Evolutionary conservation across 2,888 invertebrate genomes (phyloP).

Genomic region (Pseudococcus viburni): DNA sequence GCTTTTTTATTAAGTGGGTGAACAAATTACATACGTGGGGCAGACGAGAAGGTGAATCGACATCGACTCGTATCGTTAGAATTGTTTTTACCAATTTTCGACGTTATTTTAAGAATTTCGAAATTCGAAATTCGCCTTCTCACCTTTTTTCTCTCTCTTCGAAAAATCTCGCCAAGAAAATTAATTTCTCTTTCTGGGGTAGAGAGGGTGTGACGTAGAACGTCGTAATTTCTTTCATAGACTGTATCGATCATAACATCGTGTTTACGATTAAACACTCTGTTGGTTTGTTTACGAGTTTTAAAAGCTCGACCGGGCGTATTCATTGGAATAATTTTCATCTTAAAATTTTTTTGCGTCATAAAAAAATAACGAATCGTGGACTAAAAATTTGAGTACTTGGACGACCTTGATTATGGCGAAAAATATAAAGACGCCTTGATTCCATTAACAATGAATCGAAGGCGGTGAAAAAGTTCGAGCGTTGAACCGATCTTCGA

Average conservation of each 20-base stretch:
- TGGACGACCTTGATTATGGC: neutral
- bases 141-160: neutral
- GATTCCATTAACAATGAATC: neutral
- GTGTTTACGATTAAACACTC: neutral
- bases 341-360: neutral
- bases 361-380: neutral
- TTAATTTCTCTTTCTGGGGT: neutral
- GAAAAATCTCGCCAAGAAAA: neutral
- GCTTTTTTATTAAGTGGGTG: constrained; percentile 10
- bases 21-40: neutral
- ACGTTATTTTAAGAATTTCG: constrained; percentile 5
- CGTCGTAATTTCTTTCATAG: neutral
- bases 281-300: constrained; percentile 9
- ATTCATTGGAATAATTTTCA: neutral
- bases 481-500: neutral
- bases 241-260: constrained; percentile 3
- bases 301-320: neutral
- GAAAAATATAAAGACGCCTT: neutral
- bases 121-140: neutral
- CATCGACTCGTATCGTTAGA: neutral
- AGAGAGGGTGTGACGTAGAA: neutral
- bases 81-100: neutral
- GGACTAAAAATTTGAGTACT: neutral
- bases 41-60: neutral
- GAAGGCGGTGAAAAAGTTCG: neutral